phyloP scores from a whole-genome alignment of 1,140 invertebrate genomes.

The Zaprionus tsacasi region DNA sequence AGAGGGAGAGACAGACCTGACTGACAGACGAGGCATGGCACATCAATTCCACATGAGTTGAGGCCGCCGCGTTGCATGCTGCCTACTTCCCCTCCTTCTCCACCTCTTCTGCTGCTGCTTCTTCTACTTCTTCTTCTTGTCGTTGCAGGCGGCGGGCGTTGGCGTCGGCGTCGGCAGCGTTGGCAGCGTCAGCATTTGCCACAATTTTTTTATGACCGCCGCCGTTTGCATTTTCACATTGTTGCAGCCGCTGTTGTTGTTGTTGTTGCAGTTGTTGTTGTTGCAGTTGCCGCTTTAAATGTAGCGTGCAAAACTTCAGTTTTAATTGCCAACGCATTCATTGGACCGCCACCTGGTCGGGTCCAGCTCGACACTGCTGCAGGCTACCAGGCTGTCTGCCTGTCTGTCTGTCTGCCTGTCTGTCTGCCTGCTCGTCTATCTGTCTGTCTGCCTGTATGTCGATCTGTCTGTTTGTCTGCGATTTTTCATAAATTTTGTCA shows the following conservation, averaged over 20 bases:
- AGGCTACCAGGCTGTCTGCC: constrained; percentile 5
- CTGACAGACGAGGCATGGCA: constrained; percentile 72
- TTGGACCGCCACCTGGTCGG: constrained; percentile 69
- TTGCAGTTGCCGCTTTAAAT: constrained; percentile 70
- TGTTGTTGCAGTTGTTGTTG: constrained; percentile 51
- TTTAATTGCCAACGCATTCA: constrained; percentile 79
- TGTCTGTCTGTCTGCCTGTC: not conserved
- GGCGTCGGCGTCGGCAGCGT: constrained; percentile 36
- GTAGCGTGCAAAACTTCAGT: constrained; percentile 80
- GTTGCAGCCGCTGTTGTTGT: constrained; percentile 46
- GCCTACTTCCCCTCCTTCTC: constrained; percentile 24
- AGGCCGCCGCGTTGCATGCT: constrained; percentile 45
- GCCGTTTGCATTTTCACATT: constrained; percentile 72
- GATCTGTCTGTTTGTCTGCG: constrained; percentile 2
- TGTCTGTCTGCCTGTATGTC: not conserved
- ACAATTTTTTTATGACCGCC: constrained; percentile 75
- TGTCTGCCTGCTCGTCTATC: too few relatives aligned
- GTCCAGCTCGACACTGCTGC: not conserved
- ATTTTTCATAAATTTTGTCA: constrained; percentile 70
- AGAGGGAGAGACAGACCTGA: constrained; percentile 11
- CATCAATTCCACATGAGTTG: constrained; percentile 82
- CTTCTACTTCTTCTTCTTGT: not conserved
- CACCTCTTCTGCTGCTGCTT: constrained; percentile 11
- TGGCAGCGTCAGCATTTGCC: constrained; percentile 51
- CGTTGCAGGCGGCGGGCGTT: not conserved